These are phyloP conservation scores for Cephonodes hylas DNA, from an alignment of 2,888 invertebrate genomes.

Conservation along the genomic window DNA sequence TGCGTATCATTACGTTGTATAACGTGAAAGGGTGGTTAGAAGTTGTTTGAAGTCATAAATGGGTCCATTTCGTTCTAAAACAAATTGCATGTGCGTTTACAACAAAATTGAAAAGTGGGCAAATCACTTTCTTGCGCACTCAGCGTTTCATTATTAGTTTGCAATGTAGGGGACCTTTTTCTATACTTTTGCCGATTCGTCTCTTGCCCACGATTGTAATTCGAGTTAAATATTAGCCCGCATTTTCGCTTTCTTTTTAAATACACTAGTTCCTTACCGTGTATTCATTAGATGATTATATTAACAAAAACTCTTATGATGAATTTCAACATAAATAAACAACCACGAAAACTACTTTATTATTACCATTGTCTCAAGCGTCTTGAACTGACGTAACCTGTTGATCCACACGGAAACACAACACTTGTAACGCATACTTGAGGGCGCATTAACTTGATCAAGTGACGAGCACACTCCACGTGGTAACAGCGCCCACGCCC, in stretches of 20 bases:
- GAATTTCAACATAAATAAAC: too few species aligned
- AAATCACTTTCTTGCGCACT: not conserved
- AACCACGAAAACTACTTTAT: not conserved
- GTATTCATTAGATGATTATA: too few species aligned
- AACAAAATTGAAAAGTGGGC: not conserved
- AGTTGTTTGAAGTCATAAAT: slow-evolving; percentile 3
- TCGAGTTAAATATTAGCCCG: too few species aligned
- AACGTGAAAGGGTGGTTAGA: not conserved
- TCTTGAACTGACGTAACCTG: not conserved
- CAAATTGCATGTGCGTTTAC: not conserved
- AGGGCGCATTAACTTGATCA: not conserved
- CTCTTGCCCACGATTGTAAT: too few species aligned
- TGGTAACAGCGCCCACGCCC: slow-evolving; percentile 26
- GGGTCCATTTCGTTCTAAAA: not conserved
- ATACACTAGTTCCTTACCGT: too few species aligned
- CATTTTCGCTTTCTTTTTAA: too few species aligned
- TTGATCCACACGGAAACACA: not conserved
- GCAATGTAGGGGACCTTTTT: too few species aligned
- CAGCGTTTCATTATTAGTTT: too few species aligned
- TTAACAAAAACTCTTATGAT: too few species aligned
- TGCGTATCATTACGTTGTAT: not conserved
- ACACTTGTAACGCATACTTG: not conserved
- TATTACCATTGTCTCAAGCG: not conserved
- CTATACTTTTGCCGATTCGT: too few species aligned
- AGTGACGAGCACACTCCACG: slow-evolving; percentile 12